Evolutionary conservation across 2,888 invertebrate species (phyloP).

Genomic region (Ornithoptera priamus): DNA sequence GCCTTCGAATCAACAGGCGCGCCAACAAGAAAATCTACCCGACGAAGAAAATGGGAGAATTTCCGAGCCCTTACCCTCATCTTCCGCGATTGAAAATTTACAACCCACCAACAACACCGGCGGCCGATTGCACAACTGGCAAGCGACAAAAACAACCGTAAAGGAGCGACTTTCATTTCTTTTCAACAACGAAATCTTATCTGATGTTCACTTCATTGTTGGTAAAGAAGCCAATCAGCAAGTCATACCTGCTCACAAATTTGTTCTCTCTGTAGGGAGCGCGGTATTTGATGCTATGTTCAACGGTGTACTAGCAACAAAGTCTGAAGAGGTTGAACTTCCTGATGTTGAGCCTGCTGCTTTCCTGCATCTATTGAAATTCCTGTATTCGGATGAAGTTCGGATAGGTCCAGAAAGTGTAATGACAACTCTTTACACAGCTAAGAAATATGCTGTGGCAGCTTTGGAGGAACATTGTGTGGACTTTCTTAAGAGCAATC

Average conservation of each 20-base stretch:
- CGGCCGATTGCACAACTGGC: conserved; percentile 83
- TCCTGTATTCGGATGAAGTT: conserved; percentile 90
- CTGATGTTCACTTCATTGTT: conserved; percentile 89
- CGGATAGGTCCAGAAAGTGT: conserved; percentile 91
- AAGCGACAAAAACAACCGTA: conserved; percentile 86
- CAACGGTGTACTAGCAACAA: conserved; percentile 86
- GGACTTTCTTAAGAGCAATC: conserved; percentile 86
- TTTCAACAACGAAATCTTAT: conserved; percentile 74
- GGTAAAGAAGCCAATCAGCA: conserved; percentile 85
- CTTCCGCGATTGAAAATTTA: conserved; percentile 60
- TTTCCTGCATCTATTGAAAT: conserved; percentile 86
- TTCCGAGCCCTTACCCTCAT: conserved; percentile 55
- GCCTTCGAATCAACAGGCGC: conserved; percentile 69
- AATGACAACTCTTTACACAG: conserved; percentile 92
- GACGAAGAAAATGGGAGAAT: conserved; percentile 60
- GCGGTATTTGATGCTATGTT: conserved; percentile 94
- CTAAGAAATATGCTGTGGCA: conserved; percentile 92
- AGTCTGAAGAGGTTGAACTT: conserved; percentile 86
- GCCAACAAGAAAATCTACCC: conserved; percentile 51
- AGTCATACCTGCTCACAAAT: conserved; percentile 88
- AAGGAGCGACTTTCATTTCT: conserved; percentile 86
- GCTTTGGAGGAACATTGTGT: conserved; percentile 91
- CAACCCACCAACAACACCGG: conserved; percentile 68
- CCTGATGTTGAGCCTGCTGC: conserved; percentile 92
- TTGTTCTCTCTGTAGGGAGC: conserved; percentile 89